These are phyloP conservation scores for Helicoverpa armigera DNA, from an alignment of 1,140 invertebrate species.

Conservation along the genomic window DNA sequence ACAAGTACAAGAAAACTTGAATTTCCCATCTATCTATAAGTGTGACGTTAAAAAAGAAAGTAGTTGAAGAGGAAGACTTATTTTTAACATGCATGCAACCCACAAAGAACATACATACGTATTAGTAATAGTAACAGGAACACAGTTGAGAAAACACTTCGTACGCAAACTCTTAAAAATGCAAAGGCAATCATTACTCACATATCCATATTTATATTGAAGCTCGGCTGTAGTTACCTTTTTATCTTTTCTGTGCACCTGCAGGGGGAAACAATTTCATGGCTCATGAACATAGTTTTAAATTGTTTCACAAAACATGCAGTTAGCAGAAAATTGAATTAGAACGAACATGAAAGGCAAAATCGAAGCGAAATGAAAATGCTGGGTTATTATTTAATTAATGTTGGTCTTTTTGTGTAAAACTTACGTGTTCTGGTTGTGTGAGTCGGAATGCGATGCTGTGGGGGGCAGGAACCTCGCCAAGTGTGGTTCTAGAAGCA, in stretches of 20 bases:
- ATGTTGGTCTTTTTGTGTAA: not conserved
- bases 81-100: conserved; percentile 2
- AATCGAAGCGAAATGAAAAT: conserved; percentile 2
- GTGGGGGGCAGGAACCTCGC: conserved; percentile 76
- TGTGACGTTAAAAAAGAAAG: not conserved
- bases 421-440: conserved; percentile 81
- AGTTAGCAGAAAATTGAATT: conserved; percentile 28
- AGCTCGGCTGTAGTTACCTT: conserved; percentile 71
- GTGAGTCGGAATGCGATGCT: conserved; percentile 76
- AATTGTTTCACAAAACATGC: conserved; percentile 34
- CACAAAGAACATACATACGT: no score
- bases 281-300: conserved; percentile 50
- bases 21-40: no score
- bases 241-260: conserved; percentile 80
- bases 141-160: not conserved
- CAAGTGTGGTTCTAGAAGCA: conserved; percentile 88
- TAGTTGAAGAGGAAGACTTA: not conserved
- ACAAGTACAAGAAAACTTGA: not conserved
- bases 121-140: not conserved
- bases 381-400: not conserved
- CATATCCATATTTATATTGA: conserved; percentile 63
- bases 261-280: conserved; percentile 69
- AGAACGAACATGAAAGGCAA: not conserved
- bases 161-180: conserved; percentile 39
- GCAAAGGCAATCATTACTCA: conserved; percentile 63